These are phyloP conservation scores for Aurelia aurita complex sp. Pacific DNA, from an alignment of 30 jellyfish, hydroid and myxozoan genomes.

Conservation along the genomic window DNA sequence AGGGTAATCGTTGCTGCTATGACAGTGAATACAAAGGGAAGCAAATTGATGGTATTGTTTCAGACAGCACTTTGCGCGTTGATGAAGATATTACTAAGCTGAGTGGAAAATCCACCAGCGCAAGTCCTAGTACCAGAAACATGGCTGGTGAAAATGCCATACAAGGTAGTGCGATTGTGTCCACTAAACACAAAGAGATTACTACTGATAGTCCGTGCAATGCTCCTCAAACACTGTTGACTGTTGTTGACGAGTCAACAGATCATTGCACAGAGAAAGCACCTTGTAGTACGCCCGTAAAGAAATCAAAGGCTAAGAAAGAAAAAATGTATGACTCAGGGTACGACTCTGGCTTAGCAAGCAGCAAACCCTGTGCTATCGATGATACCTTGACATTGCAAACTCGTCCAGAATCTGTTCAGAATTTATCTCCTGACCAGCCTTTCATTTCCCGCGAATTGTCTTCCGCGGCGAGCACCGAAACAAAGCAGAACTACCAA, in stretches of 20 bases:
- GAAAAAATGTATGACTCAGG: slow-evolving; percentile 47
- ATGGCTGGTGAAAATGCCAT: neutral
- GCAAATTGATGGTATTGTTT: neutral
- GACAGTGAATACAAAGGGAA: slow-evolving; percentile 25
- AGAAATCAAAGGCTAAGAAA: neutral
- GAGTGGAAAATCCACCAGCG: neutral
- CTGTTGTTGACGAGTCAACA: too few species aligned
- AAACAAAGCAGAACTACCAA: neutral
- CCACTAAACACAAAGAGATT: neutral
- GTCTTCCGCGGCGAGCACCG: neutral
- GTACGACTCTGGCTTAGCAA: slow-evolving; percentile 23
- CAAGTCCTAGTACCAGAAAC: neutral
- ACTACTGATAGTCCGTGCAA: neutral
- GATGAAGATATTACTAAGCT: neutral
- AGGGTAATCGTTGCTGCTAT: slow-evolving; percentile 65
- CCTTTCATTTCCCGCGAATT: neutral
- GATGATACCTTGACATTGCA: neutral
- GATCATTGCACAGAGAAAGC: neutral
- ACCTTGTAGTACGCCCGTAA: neutral
- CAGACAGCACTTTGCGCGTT: too few species aligned
- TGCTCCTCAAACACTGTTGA: neutral
- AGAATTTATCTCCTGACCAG: neutral
- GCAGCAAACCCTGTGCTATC: neutral
- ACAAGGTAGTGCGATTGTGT: neutral
- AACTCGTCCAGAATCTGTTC: too few species aligned